Evolutionary conservation across 2,113 vertebrate genomes (phyloP).

Genomic region (Rhadina sibilatrix): DNA sequence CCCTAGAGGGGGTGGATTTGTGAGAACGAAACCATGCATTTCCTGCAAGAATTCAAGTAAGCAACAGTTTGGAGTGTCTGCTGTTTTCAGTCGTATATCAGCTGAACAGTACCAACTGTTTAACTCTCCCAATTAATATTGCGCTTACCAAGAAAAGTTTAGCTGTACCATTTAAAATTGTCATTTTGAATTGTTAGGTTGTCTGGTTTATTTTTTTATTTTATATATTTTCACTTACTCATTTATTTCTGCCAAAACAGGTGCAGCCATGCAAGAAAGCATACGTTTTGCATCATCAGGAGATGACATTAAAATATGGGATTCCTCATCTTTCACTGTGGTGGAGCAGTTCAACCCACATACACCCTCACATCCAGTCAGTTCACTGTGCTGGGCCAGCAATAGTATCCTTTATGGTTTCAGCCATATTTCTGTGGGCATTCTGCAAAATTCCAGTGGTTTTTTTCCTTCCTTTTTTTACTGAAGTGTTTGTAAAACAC

Average conservation of each 20-base stretch:
- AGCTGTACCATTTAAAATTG: fast-evolving
- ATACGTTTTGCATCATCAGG: conserved; percentile 88
- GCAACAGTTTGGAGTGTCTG: neutral
- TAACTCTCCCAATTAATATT: neutral
- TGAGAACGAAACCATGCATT: fast-evolving
- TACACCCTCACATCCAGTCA: conserved; percentile 76
- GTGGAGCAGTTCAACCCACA: conserved; percentile 96
- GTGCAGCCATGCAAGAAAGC: conserved; percentile 87
- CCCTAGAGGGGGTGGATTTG: neutral
- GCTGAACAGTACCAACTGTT: fast-evolving
- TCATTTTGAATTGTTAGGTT: neutral
- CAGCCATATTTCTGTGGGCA: neutral
- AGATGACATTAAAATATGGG: conserved; percentile 96
- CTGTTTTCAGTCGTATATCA: neutral
- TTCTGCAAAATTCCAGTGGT: neutral
- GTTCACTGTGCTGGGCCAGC: conserved; percentile 90
- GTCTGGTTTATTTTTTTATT: neutral
- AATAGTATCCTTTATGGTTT: conserved; percentile 91
- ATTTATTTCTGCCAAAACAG: conserved; percentile 36
- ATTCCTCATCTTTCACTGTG: conserved; percentile 82
- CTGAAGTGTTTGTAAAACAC: neutral
- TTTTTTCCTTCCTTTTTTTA: neutral
- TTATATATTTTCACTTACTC: neutral
- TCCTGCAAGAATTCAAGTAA: neutral
- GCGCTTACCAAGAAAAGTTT: fast-evolving